Percentiles rank a stretch among this genome's conserved stretches.
phyloP scores from a whole-genome alignment of 2,797 vertebrate genomes.

The Apogon hyalosoma region DNA sequence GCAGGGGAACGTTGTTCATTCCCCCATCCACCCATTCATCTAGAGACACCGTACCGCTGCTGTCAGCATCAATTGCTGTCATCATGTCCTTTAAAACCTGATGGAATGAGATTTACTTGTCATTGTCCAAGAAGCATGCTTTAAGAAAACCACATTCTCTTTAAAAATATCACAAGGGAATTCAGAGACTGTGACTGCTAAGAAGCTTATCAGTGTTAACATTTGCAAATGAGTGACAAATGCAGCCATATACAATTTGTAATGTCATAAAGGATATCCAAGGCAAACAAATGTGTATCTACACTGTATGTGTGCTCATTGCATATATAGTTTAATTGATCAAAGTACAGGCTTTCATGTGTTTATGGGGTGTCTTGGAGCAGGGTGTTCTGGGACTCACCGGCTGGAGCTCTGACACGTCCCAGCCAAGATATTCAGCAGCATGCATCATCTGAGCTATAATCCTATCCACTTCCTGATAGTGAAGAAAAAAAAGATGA shows the following conservation, averaged over 20 bases:
- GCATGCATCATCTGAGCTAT: conserved; percentile 96
- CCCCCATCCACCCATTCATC: conserved; percentile 94
- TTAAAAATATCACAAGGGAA: background rate
- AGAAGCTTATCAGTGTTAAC: conserved; percentile 27
- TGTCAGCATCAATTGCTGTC: conserved; percentile 92
- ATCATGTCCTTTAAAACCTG: conserved; percentile 97
- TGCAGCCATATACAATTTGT: background rate
- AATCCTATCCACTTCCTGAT: conserved; percentile 93
- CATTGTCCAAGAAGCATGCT: conserved; percentile 21
- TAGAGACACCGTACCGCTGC: conserved; percentile 91
- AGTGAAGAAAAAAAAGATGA: conserved; percentile 21
- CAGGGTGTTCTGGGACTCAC: conserved; percentile 75
- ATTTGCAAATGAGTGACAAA: conserved; percentile 43
- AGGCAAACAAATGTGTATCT: conserved; percentile 14
- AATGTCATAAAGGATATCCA: background rate
- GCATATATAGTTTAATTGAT: background rate
- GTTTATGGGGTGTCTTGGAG: background rate
- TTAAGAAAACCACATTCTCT: conserved; percentile 7
- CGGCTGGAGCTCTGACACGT: conserved; percentile 92
- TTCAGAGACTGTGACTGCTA: background rate
- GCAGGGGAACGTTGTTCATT: conserved; percentile 91
- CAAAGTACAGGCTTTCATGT: conserved; percentile 9
- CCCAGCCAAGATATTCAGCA: conserved; percentile 94
- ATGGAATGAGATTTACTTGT: conserved; percentile 27
- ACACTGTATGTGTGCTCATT: background rate